Evolutionary conservation across 2,888 invertebrate species (phyloP).

Genomic region (Nomada ruficornis): DNA sequence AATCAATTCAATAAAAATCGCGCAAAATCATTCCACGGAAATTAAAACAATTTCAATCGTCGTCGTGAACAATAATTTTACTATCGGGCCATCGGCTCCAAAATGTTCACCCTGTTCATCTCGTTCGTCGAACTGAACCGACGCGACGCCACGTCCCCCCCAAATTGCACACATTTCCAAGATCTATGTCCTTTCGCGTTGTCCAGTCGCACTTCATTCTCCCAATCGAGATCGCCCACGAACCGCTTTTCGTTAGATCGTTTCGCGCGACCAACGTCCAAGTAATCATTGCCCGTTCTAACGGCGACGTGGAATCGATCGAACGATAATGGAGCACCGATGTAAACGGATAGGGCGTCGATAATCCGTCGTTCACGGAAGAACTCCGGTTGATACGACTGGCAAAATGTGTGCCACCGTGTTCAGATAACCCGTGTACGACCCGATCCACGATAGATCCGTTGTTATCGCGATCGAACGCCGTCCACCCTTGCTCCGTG

Average conservation of each 20-base stretch:
- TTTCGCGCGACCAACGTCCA: slow-evolving; percentile 34
- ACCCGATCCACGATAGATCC: slow-evolving; percentile 39
- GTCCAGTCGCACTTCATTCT: background rate
- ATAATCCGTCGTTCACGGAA: slow-evolving; percentile 72
- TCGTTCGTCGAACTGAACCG: background rate
- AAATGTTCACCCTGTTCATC: background rate
- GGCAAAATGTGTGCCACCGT: slow-evolving; percentile 62
- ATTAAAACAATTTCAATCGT: no score
- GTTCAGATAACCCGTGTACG: slow-evolving; percentile 55
- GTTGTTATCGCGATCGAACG: slow-evolving; percentile 50
- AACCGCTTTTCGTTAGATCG: slow-evolving; percentile 9
- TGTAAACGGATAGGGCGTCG: slow-evolving; percentile 72
- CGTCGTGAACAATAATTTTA: no score
- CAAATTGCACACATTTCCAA: slow-evolving; percentile 1
- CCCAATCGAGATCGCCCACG: slow-evolving; percentile 20
- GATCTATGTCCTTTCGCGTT: background rate
- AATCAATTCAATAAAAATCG: no score
- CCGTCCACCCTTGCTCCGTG: slow-evolving; percentile 11
- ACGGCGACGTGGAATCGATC: slow-evolving; percentile 45
- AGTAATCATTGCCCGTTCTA: slow-evolving; percentile 51
- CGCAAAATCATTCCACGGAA: no score
- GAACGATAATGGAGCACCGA: slow-evolving; percentile 70
- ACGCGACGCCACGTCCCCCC: background rate
- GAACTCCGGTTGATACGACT: slow-evolving; percentile 63
- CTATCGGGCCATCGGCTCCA: no score